Base-by-base conservation (phyloP, 2,797 vertebrate species). In the Chaunax sp. region DNA sequence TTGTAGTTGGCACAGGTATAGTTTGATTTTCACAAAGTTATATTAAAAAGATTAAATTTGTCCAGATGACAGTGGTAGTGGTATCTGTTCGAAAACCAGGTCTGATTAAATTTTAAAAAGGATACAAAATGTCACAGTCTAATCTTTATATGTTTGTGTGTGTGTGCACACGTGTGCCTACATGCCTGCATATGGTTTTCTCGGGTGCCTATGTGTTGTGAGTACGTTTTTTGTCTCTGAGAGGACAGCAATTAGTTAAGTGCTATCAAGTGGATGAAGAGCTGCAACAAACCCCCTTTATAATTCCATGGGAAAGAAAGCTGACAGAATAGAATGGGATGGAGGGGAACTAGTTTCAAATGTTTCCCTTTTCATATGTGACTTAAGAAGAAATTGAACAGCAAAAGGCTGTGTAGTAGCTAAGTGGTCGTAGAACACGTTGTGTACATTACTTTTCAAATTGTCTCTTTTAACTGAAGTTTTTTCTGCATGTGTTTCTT, bases 261-360 rank as follows among this genome's bases (percentile, higher is more conserved):
- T 93, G 89, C 89, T 91, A 89, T 94, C 87, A 91, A 94, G 92
- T 92, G 92, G 91, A 92, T 93, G 87, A 91, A 94, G 92, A 92
- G 82, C 87, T 92, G 86, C 87, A 87, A 90, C 90, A 91, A 93
- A 91, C 86, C 89, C 85, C 69, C 70, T 90, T 90, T 88, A 86
- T 84, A 89, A 91, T 92, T 92, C 89, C 76, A 85, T 89, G 77
- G 72, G 85, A 88, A 90, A 89, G 86, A 91, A 92, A 88, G 83
- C 90, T 88, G 87, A 90, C 80, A 69, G 84, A 87, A 76, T 88
- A 87, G 81, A 90, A 88, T 84, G 75, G 77, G 84, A 82, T 81
- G 72, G 75, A 82, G 83, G 71, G 74, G 72, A 89, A 78, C 70
- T 86, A 73, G 72, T 84, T 87, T 90, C 84, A 77, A 78, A 63